Evolutionary conservation across 2,113 vertebrate species (phyloP), one percentile per base, ranked within the genome.

Genomic region (Sceloporus tristichus): DNA sequence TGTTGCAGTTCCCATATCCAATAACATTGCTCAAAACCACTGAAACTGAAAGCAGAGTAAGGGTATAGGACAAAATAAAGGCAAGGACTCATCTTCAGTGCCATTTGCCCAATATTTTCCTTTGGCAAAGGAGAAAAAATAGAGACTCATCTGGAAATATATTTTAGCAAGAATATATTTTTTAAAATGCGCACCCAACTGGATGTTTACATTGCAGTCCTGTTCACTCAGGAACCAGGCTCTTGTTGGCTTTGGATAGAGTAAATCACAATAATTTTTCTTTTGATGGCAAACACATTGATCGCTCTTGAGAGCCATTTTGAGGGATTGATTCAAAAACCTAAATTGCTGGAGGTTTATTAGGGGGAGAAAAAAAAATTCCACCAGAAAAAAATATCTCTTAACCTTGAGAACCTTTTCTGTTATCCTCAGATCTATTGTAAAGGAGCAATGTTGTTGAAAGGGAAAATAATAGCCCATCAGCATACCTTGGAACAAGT

Each of bases 221-320:
- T 80, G 76, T 89, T 84, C 88, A 85, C 85, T 85, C 27, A 65
- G 90, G 83, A 91, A 86, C 88, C 88, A 89, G 86, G 4, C 21
- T 75, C 1, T 78, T 91, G 86, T 53, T 90, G 90, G 81, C 88
- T 27, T 34, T 82, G 83, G 79, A 77, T 40, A 88, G 88, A 2
- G 70, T 84, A 93, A 92, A 91, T 91, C 90, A 86, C 84, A 21
- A 59, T 5, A 27, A 88, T 10, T 65, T 81, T 85, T 91, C 86
- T 89, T 34, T 84, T 93, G 94, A 94, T 90, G 93, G 90, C 90
- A 94, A 92, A 91, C 0, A 2, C 92, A 96, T 92, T 94, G 92
- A 94, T 95, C 89, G 86, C 91, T 82, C 79, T 86, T 91, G 84
- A 87, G 78, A 88, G 85, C 40, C 90, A 75, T 53, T 95, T 91